Conservation (phyloP, 2,888 invertebrate genomes). For the Ctenicera cuprea region DNA sequence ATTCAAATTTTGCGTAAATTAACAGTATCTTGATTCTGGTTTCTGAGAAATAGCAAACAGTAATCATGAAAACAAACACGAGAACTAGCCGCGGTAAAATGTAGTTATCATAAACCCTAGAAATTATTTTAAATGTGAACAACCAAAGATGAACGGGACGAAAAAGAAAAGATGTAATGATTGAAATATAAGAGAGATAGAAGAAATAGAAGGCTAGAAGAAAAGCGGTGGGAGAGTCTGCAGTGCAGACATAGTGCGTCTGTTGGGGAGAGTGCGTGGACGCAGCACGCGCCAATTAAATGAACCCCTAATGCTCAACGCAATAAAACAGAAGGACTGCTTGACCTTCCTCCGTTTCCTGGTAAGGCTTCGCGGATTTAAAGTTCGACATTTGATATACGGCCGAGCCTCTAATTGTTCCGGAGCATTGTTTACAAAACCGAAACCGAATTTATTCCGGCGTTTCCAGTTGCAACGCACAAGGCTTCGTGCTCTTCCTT, state of each 20-base stretch:
- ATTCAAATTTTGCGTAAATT: slow-evolving; percentile 12
- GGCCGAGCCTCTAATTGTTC: slow-evolving; percentile 14
- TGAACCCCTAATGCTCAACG: slow-evolving; percentile 32
- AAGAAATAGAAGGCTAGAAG: slow-evolving; percentile 45
- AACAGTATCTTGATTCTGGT: neutral
- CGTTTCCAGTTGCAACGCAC: slow-evolving; percentile 12
- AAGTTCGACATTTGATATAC: slow-evolving; percentile 29
- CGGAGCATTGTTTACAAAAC: slow-evolving; percentile 26
- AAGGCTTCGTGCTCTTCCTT: slow-evolving; percentile 36
- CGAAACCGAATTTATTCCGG: slow-evolving; percentile 21
- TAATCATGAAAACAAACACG: neutral
- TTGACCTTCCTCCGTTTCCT: slow-evolving; percentile 35
- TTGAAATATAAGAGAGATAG: slow-evolving; percentile 34
- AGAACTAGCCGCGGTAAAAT: neutral
- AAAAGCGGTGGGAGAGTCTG: slow-evolving; percentile 54
- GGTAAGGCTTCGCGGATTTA: slow-evolving; percentile 35
- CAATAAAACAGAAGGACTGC: slow-evolving; percentile 31
- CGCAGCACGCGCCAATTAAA: slow-evolving; percentile 52
- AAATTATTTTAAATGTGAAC: neutral
- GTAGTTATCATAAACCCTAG: neutral
- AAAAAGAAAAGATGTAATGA: slow-evolving; percentile 25
- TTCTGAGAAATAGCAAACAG: neutral
- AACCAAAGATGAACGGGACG: neutral
- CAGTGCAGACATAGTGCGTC: slow-evolving; percentile 54
- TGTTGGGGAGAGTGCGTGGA: slow-evolving; percentile 53